Percentiles rank a stretch among this genome's conserved stretches.
These are phyloP conservation scores for Busseola fusca DNA, from an alignment of 2,888 invertebrate genomes.

Conservation along the genomic window DNA sequence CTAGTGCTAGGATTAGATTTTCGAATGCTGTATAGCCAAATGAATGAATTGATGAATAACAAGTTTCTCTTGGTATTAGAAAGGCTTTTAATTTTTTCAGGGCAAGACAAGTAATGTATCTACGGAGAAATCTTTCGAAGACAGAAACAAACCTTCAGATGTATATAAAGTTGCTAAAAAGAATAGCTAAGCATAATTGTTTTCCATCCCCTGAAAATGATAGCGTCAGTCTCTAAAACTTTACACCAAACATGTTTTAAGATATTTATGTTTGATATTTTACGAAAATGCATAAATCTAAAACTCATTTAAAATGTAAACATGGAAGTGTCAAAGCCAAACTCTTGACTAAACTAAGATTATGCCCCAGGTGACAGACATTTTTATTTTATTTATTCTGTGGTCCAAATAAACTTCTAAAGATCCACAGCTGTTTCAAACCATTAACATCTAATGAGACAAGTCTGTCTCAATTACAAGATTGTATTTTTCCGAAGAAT, in stretches of 20 bases:
- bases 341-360: not conserved
- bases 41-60: not conserved
- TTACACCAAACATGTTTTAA: not conserved
- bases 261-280: not conserved
- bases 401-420: not conserved
- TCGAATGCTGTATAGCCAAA: not conserved
- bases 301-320: slow-evolving; percentile 1
- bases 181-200: too few species aligned
- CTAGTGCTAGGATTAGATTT: slow-evolving; percentile 4
- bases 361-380: not conserved
- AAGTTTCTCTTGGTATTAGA: too few species aligned
- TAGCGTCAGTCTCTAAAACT: not conserved
- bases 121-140: too few species aligned
- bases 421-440: not conserved
- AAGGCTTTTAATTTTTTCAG: not conserved
- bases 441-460: not conserved
- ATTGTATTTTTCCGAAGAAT: not conserved
- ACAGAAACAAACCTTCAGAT: not conserved
- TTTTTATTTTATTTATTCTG: not conserved
- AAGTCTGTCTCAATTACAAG: not conserved
- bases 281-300: not conserved
- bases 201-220: not conserved
- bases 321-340: not conserved
- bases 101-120: too few species aligned
- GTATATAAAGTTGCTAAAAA: not conserved